Percentiles rank a stretch among this genome's conserved stretches.
Evolutionary conservation across 2,113 vertebrate species (phyloP).

Genomic region (Bostrychus sinensis): DNA sequence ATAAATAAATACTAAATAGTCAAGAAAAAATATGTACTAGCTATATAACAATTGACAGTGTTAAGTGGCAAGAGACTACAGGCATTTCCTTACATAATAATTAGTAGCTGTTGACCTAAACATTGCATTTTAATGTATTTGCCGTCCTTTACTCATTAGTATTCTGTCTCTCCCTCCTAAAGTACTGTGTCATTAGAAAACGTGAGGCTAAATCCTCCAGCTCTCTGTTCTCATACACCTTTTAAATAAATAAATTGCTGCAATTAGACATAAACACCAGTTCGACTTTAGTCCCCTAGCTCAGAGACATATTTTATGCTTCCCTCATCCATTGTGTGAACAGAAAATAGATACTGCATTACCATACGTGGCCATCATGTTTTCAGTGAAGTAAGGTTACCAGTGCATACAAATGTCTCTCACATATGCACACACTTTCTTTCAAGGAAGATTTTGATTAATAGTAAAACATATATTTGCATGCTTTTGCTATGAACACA

Average conservation of each 20-base stretch:
- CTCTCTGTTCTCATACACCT: slow-evolving; percentile 50
- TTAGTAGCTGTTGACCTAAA: too few relatives aligned
- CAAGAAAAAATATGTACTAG: too few relatives aligned
- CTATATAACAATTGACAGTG: too few relatives aligned
- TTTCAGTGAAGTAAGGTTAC: slow-evolving; percentile 29
- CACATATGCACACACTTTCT: neutral
- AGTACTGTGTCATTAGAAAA: slow-evolving; percentile 39
- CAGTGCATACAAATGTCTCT: slow-evolving; percentile 11
- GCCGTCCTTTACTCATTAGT: slow-evolving; percentile 37
- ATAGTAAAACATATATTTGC: neutral
- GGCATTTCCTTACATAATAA: too few relatives aligned
- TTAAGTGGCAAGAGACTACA: too few relatives aligned
- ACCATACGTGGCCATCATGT: slow-evolving; percentile 16
- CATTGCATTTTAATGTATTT: slow-evolving; percentile 13
- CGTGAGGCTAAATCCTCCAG: slow-evolving; percentile 44
- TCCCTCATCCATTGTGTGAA: slow-evolving; percentile 46
- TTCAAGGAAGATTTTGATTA: neutral
- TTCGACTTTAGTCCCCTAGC: slow-evolving; percentile 41
- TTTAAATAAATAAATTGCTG: slow-evolving; percentile 68
- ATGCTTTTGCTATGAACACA: slow-evolving; percentile 27
- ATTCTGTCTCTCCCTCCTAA: slow-evolving; percentile 33
- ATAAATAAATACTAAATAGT: too few relatives aligned
- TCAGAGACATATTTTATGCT: slow-evolving; percentile 45
- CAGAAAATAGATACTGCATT: slow-evolving; percentile 43
- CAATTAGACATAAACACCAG: slow-evolving; percentile 61